Evolutionary conservation across 2,797 vertebrate species (phyloP), one percentile per base, ranked within the genome.

Genomic region (Champsocephalus gunnari): DNA sequence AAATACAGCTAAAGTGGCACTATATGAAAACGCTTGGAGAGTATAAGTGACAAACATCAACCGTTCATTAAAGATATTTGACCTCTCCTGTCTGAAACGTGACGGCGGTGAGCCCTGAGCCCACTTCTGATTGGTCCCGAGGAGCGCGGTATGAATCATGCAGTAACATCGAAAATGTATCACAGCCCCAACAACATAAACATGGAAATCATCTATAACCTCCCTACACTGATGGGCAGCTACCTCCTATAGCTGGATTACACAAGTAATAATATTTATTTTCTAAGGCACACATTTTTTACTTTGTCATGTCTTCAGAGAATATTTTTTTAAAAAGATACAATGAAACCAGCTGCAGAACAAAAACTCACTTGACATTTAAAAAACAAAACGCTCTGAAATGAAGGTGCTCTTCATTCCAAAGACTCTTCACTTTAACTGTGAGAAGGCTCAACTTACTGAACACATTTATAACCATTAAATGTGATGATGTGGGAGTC

Each of bases 241-340:
- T 43, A 51, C 5, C 58, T 59, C n/a, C 56, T 8, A 6, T 3
- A 63, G 12, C 12, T 14, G 13, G 50, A 66, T 66, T 45, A 77
- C 55, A 71, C 55, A 19, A 55, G 69, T 73, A 72, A 70, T 67
- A 53, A 19, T 21, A 51, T 60, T 73, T 66, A 58, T 81, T 71
- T 81, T 80, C 91, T 93, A 94, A 95, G 94, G 94, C 94, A 94
- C 94, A 91, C 76, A 75, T 82, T 77, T 80, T 38, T 76, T 64
- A 44, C 73, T 77, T 86, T 53, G 66, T 75, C 55, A 2, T 65
- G 41, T 56, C 73, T 68, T 61, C 38, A 77, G 32, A 73, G 47
- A 72, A 60, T 47, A 49, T 60, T 50, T 79, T 64, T 69, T 38
- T 74, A 61, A 70, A 74, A 76, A 69, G 65, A 66, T 44, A 60